Conservation (phyloP, 2,797 vertebrate species). For the Spinus olivaceus region DNA sequence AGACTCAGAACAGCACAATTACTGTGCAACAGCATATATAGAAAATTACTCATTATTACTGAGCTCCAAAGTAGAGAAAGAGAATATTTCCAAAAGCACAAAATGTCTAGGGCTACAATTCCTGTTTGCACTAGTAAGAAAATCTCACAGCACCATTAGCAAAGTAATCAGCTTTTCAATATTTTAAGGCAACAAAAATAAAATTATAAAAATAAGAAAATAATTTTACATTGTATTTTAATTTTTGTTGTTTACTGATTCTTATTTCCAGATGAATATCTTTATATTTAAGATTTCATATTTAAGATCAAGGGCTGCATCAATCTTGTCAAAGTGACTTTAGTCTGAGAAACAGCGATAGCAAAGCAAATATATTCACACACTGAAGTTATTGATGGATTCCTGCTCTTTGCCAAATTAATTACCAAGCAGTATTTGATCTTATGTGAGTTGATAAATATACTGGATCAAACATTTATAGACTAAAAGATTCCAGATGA, state of each 20-base stretch:
- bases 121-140: not conserved
- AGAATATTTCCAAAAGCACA: not conserved
- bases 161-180: not conserved
- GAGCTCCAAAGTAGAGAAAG: not conserved
- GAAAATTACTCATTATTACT: conserved; percentile 36
- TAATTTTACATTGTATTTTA: not conserved
- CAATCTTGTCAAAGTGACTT: not conserved
- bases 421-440: not conserved
- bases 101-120: not conserved
- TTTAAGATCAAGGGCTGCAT: not conserved
- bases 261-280: not conserved
- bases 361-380: not conserved
- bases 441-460: not conserved
- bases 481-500: not conserved
- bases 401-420: not conserved
- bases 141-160: not conserved
- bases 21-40: not conserved
- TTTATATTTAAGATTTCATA: not conserved
- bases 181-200: not conserved
- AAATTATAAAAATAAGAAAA: not conserved
- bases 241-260: not conserved
- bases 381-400: not conserved
- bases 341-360: not conserved
- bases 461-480: not conserved
- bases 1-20: conserved; percentile 23